These are phyloP conservation scores for Iguana delicatissima DNA, from an alignment of 2,797 vertebrate genomes.

Conservation along the genomic window DNA sequence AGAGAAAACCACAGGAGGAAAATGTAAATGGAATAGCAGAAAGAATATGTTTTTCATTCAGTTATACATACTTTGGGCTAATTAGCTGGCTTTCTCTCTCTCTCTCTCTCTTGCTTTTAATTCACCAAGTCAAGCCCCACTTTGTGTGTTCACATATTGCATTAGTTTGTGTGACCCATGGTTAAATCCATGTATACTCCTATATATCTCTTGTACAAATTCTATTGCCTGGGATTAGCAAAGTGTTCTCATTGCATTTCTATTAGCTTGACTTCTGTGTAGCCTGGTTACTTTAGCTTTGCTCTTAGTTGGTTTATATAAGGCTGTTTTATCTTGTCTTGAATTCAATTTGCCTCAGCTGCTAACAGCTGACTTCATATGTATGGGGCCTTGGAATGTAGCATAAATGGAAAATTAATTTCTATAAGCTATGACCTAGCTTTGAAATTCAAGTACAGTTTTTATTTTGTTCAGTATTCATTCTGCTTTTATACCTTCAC, in stretches of 20 bases:
- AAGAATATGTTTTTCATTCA: not conserved
- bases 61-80: not conserved
- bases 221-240: conserved; percentile 35
- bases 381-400: not conserved
- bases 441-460: not conserved
- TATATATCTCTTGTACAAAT: not conserved
- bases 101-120: not conserved
- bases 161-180: not conserved
- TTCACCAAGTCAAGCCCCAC: not conserved
- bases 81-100: not conserved
- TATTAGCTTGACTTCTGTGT: conserved; percentile 52
- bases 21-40: too few relatives aligned
- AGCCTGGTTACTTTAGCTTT: conserved; percentile 40
- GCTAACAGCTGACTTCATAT: conserved; percentile 32
- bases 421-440: not conserved
- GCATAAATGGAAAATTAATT: conserved; percentile 24
- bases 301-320: conserved; percentile 28
- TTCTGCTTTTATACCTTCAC: not conserved
- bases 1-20: not conserved
- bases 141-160: conserved; percentile 15
- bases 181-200: not conserved
- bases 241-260: conserved; percentile 40
- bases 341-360: conserved; percentile 6
- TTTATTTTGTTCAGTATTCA: rapidly evolving
- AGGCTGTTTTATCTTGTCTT: conserved; percentile 21